Evolutionary conservation across 1,140 invertebrate genomes (phyloP).

Genomic region (Drosophila kepulauana): DNA sequence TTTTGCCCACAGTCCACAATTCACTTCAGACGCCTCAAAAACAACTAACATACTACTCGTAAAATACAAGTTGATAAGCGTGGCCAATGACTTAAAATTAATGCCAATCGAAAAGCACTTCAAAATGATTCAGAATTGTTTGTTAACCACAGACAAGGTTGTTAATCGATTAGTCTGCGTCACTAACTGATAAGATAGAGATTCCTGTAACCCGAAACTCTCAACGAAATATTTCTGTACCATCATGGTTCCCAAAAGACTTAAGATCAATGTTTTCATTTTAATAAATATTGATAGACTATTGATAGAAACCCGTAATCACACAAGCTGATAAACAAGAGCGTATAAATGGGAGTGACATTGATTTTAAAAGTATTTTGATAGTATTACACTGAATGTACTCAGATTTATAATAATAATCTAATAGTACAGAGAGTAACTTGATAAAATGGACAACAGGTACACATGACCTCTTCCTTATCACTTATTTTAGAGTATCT

Average conservation of each 20-base stretch:
- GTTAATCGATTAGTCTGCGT: not conserved
- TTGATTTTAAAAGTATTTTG: not conserved
- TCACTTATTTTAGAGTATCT: conserved; percentile 7
- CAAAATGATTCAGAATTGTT: not conserved
- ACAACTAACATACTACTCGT: not conserved
- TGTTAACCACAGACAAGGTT: not conserved
- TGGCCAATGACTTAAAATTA: not conserved
- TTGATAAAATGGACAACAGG: not conserved
- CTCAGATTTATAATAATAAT: not conserved
- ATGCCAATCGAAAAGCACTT: not conserved
- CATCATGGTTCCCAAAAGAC: too few relatives aligned
- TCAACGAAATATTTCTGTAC: too few relatives aligned
- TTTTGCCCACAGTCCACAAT: not conserved
- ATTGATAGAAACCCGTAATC: not conserved
- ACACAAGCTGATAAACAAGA: not conserved
- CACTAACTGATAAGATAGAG: not conserved
- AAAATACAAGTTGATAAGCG: too few relatives aligned
- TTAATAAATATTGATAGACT: too few relatives aligned
- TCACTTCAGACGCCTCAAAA: not conserved
- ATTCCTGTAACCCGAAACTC: not conserved
- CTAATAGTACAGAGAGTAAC: not conserved
- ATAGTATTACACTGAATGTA: conserved; percentile 3
- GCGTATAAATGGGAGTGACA: not conserved
- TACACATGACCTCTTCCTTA: not conserved
- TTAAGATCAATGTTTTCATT: too few relatives aligned